Evolutionary conservation across 2,797 vertebrate genomes (phyloP).

Genomic region (Oceanodroma leucorhoa): DNA sequence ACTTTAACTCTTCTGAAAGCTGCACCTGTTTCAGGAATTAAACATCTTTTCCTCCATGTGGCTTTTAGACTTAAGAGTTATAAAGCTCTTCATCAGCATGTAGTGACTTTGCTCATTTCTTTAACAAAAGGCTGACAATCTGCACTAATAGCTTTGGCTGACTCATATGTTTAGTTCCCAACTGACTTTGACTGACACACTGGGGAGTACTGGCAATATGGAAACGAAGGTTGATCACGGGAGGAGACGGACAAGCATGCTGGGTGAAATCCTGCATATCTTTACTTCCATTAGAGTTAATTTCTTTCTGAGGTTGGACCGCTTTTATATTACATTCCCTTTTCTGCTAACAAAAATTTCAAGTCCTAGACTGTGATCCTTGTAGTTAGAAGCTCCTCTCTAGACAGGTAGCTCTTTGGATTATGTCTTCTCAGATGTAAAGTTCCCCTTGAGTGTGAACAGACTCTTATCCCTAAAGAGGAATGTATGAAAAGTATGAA

Average conservation of each 20-base stretch:
- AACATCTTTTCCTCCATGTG: not conserved
- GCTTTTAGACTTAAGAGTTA: not conserved
- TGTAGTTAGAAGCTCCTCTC: not conserved
- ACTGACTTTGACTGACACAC: constrained; percentile 9
- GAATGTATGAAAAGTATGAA: not conserved
- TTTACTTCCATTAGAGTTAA: not conserved
- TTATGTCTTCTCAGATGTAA: not conserved
- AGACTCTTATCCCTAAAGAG: not conserved
- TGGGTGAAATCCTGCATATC: not conserved
- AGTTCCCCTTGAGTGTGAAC: not conserved
- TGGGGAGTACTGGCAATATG: not conserved
- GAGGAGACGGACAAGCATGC: not conserved
- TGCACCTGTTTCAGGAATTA: not conserved
- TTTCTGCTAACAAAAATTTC: not conserved
- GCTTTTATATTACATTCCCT: not conserved
- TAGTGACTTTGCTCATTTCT: constrained; percentile 38
- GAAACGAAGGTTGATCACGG: not conserved
- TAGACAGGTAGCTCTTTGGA: not conserved
- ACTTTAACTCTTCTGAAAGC: not conserved
- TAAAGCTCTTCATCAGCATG: constrained; percentile 17
- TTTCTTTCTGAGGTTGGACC: not conserved
- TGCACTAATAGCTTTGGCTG: constrained; percentile 25
- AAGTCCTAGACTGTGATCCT: not conserved
- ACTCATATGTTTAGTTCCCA: constrained; percentile 14
- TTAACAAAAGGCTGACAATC: constrained; percentile 29